Evolutionary conservation across 1,140 invertebrate species (phyloP).

Genomic region (Pseudomyrmex sp.): DNA sequence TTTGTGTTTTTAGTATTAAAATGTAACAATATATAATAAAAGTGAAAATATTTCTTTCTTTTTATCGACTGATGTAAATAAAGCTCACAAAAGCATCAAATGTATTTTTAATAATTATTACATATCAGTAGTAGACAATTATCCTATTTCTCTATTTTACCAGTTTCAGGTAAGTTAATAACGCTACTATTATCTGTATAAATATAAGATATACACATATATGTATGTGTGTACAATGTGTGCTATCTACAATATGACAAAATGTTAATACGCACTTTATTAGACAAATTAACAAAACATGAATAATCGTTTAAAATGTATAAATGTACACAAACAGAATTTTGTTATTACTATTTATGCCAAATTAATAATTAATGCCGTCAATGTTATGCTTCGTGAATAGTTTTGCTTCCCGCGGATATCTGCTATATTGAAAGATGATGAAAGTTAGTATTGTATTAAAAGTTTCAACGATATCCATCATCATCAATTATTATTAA

Average conservation of each 20-base stretch:
- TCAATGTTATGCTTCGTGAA: not conserved
- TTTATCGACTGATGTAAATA: slow-evolving; percentile 34
- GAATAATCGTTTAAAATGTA: too few relatives aligned
- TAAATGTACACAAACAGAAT: not conserved
- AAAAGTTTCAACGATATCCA: slow-evolving; percentile 53
- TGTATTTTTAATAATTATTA: too few relatives aligned
- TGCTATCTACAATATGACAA: too few relatives aligned
- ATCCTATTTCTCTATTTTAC: not conserved
- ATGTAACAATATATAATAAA: not conserved
- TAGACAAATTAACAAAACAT: not conserved
- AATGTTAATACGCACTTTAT: too few relatives aligned
- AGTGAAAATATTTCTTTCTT: not conserved
- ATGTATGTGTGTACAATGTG: not conserved
- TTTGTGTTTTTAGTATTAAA: too few relatives aligned
- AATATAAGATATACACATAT: not conserved
- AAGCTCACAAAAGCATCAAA: slow-evolving; percentile 4
- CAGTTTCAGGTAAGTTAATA: slow-evolving; percentile 24
- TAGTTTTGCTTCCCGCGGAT: not conserved
- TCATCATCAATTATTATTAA: slow-evolving; percentile 57
- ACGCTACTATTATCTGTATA: slow-evolving; percentile 2
- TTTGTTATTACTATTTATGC: not conserved
- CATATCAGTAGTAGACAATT: slow-evolving; percentile 8
- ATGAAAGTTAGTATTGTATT: slow-evolving; percentile 48
- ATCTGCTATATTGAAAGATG: slow-evolving; percentile 33
- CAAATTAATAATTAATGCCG: too few relatives aligned